Evolutionary conservation across 1,140 invertebrate species (phyloP), one percentile per base, ranked within the genome.

Genomic region (Epicauta chinensis): DNA sequence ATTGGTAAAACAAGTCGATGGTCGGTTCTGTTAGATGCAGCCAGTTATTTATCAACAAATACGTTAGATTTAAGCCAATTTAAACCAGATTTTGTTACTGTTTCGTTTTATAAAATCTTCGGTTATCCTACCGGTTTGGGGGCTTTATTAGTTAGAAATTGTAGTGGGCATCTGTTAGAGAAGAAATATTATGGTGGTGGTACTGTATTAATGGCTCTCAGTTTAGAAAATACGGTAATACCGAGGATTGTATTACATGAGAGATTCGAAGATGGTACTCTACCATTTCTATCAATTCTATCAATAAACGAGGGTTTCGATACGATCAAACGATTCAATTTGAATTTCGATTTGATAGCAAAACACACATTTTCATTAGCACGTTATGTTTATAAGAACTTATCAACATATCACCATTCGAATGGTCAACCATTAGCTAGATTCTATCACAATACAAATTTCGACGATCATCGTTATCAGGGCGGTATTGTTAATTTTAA

Each of bases 21-120:
- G 85, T 93, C 80, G 70, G 81, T 90, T 47, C 67, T 92, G 11
- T 68, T 98, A 30, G 95, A 98, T 79, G 90, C 91, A 2, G 92
- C 94, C 1, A 74, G 81, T 35, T 91, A 79, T 74, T 84, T 83
- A 2, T 78, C 84, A n/a, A 91, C 89, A 23, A 91, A 80, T 71
- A 72, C 73, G 13, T 72, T 98, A 38, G 82, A 97, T 76, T 74
- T 98, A 35, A 76, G 77, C 0, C 50, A 63, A 10, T 75, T 74
- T 35, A 81, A 86, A 55, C 88, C 93, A 13, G 92, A 98, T 72
- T 98, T 97, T 77, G 81, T 97, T 0, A 82, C 81, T 41, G 31
- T 98, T 3, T 98, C 95, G 1, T 98, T 98, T 75, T 98, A 98
- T 73, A 98, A 98, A 79, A 91, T 98, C 63, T 97, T 98, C 77